Evolutionary conservation across 2,113 vertebrate genomes (phyloP).

Genomic region (Brachyistius frenatus): DNA sequence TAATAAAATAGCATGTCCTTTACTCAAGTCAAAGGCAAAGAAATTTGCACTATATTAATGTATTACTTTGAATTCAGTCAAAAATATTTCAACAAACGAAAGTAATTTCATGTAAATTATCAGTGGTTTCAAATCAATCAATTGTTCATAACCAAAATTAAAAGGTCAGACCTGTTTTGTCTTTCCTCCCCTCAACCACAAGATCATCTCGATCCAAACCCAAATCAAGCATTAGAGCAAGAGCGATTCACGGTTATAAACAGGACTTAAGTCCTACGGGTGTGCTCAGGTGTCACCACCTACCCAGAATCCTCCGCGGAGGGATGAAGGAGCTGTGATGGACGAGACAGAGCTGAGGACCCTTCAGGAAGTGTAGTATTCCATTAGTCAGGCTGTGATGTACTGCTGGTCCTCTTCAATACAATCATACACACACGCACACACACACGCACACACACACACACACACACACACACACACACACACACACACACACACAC

Average conservation of each 20-base stretch:
- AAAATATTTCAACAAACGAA: too few relatives aligned
- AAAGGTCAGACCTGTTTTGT: too few relatives aligned
- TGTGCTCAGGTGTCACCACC: conserved; percentile 11
- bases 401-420: conserved; percentile 50
- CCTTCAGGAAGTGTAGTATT: conserved; percentile 57
- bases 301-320: conserved; percentile 33
- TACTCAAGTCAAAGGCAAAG: too few relatives aligned
- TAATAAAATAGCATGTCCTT: too few relatives aligned
- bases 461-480: not conserved
- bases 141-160: too few relatives aligned
- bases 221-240: not conserved
- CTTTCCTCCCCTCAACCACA: not conserved
- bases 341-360: conserved; percentile 59
- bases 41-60: too few relatives aligned
- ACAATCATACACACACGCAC: not conserved
- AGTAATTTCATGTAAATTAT: too few relatives aligned
- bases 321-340: conserved; percentile 50
- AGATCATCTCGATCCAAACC: not conserved
- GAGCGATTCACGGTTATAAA: not conserved
- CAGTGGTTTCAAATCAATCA: too few relatives aligned
- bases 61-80: too few relatives aligned
- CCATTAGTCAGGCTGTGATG: conserved; percentile 68
- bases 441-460: not conserved
- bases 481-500: conserved; percentile 3
- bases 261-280: conserved; percentile 5